Percentiles rank a stretch among this genome's conserved stretches.
Evolutionary conservation across 2,113 vertebrate species (phyloP).

Genomic region (Periophthalmus modestus): DNA sequence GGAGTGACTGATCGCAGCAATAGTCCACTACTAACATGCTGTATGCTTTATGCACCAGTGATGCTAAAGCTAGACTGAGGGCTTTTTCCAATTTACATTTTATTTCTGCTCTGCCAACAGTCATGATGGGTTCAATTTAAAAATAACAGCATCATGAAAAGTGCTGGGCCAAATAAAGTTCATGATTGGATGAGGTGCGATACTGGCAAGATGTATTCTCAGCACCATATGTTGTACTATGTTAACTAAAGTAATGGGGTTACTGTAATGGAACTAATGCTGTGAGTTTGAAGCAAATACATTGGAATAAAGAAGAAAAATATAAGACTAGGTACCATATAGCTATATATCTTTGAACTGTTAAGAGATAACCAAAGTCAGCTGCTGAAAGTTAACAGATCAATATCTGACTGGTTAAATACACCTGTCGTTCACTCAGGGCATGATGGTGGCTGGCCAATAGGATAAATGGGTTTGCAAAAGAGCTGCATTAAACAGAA

Average conservation of each 20-base stretch:
- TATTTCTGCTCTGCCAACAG: conserved; percentile 13
- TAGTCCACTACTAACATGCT: conserved; percentile 40
- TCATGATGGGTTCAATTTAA: conserved; percentile 13
- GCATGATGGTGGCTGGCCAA: too few species aligned
- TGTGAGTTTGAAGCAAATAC: not conserved
- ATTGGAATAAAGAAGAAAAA: too few species aligned
- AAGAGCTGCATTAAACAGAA: too few species aligned
- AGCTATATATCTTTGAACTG: too few species aligned
- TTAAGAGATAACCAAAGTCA: too few species aligned
- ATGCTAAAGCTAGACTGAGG: conserved; percentile 14
- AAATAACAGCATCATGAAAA: conserved; percentile 7
- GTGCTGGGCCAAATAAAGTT: not conserved
- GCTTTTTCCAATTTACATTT: conserved; percentile 30
- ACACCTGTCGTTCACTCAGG: too few species aligned
- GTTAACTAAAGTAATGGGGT: not conserved
- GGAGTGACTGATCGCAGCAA: conserved; percentile 19
- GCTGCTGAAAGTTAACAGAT: too few species aligned
- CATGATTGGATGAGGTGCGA: not conserved
- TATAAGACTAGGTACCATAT: too few species aligned
- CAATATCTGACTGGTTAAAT: too few species aligned
- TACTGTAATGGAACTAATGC: not conserved
- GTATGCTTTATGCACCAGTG: conserved; percentile 38
- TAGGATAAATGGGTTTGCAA: too few species aligned
- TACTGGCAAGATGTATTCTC: not conserved
- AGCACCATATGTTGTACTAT: not conserved